These are phyloP conservation scores for Serilophus lunatus DNA, from an alignment of 2,113 vertebrate species.

Conservation along the genomic window DNA sequence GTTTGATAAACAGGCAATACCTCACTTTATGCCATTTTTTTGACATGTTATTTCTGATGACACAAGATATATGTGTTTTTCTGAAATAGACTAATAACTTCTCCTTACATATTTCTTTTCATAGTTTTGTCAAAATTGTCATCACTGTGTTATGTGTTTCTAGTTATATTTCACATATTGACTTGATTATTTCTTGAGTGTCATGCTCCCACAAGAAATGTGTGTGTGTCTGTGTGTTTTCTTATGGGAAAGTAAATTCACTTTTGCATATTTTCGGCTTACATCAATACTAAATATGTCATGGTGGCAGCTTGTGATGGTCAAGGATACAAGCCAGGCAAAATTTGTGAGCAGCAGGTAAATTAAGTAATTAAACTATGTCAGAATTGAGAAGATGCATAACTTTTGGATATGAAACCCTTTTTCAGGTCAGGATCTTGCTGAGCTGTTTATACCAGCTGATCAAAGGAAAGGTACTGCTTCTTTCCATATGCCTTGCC, in stretches of 20 bases:
- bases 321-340: neutral
- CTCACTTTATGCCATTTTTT: neutral
- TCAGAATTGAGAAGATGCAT: neutral
- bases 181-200: neutral
- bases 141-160: neutral
- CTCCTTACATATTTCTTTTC: neutral
- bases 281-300: neutral
- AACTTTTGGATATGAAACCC: neutral
- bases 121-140: neutral
- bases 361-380: neutral
- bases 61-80: neutral
- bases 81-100: neutral
- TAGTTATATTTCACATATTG: neutral
- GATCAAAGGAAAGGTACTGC: neutral
- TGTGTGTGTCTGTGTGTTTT: rapidly evolving
- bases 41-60: neutral
- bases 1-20: neutral
- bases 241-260: neutral
- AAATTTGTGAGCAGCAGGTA: neutral
- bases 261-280: neutral
- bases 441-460: neutral
- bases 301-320: neutral
- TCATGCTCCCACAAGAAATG: neutral
- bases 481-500: neutral
- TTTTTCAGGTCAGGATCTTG: neutral